Conservation (phyloP, 2,888 invertebrate species). For the Aphodius sticticus region DNA sequence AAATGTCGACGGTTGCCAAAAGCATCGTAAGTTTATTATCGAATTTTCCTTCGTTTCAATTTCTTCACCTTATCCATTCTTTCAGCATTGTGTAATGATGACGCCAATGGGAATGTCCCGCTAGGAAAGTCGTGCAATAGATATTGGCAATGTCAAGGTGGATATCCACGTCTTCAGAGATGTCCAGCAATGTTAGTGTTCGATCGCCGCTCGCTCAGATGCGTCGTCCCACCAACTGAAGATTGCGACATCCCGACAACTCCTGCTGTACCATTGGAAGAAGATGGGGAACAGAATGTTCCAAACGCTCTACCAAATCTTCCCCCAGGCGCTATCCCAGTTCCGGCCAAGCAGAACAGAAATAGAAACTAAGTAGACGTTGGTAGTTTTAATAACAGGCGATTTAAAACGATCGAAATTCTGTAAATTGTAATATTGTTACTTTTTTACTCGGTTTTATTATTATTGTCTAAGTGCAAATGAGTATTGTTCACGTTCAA, state of each 20-base stretch:
- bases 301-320: slow-evolving; percentile 50
- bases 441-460: neutral
- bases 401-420: slow-evolving; percentile 15
- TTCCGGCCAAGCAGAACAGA: slow-evolving; percentile 52
- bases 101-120: slow-evolving; percentile 90
- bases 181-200: slow-evolving; percentile 93
- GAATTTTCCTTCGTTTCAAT: slow-evolving; percentile 11
- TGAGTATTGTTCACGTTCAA: slow-evolving; percentile 24
- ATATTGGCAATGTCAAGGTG: slow-evolving; percentile 95
- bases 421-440: neutral
- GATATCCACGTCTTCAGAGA: slow-evolving; percentile 88
- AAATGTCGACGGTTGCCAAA: slow-evolving; percentile 92
- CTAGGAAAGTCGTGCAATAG: slow-evolving; percentile 92
- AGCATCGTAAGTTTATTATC: slow-evolving; percentile 79
- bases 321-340: slow-evolving; percentile 58
- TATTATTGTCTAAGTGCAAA: neutral
- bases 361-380: slow-evolving; percentile 38
- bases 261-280: slow-evolving; percentile 70
- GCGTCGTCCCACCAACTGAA: slow-evolving; percentile 89
- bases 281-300: slow-evolving; percentile 59
- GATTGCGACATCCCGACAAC: slow-evolving; percentile 88
- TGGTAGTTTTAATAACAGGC: neutral
- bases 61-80: slow-evolving; percentile 16
- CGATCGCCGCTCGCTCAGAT: slow-evolving; percentile 80
- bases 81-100: slow-evolving; percentile 88